These are phyloP conservation scores for Trachelus iudaicus DNA, from an alignment of 2,888 invertebrate genomes.

Conservation along the genomic window DNA sequence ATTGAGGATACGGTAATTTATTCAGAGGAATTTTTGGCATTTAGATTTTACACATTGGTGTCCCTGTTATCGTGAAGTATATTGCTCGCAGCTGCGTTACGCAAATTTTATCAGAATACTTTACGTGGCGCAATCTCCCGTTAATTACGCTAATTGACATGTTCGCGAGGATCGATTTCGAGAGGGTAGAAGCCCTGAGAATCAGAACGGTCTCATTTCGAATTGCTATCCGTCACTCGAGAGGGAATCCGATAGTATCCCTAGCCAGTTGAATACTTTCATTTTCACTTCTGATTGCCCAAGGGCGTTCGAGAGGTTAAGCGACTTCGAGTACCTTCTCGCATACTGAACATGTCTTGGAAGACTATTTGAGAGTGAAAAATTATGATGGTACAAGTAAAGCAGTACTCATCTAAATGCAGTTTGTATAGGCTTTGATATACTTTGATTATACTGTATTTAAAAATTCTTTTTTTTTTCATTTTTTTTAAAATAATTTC, in stretches of 20 bases:
- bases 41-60: neutral
- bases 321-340: neutral
- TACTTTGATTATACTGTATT: neutral
- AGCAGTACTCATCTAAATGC: neutral
- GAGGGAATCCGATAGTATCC: slow-evolving; percentile 13
- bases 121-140: slow-evolving; percentile 10
- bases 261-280: slow-evolving; percentile 30
- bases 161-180: slow-evolving; percentile 33
- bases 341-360: neutral
- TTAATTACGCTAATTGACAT: slow-evolving; percentile 50
- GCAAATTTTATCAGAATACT: slow-evolving; percentile 24
- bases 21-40: neutral
- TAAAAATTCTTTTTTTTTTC: neutral
- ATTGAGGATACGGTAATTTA: neutral
- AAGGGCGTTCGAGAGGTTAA: slow-evolving; percentile 28
- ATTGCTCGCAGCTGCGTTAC: slow-evolving; percentile 25
- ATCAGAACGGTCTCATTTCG: slow-evolving; percentile 32
- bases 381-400: neutral
- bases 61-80: neutral
- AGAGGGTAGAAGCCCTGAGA: slow-evolving; percentile 25
- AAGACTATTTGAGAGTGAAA: neutral
- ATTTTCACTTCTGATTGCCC: slow-evolving; percentile 38
- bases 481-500: neutral
- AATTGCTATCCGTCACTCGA: slow-evolving; percentile 32
- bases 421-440: neutral